Evolutionary conservation across 92 coral and sea anemone species (phyloP).

Genomic region (Isaurus tuberculatus): DNA sequence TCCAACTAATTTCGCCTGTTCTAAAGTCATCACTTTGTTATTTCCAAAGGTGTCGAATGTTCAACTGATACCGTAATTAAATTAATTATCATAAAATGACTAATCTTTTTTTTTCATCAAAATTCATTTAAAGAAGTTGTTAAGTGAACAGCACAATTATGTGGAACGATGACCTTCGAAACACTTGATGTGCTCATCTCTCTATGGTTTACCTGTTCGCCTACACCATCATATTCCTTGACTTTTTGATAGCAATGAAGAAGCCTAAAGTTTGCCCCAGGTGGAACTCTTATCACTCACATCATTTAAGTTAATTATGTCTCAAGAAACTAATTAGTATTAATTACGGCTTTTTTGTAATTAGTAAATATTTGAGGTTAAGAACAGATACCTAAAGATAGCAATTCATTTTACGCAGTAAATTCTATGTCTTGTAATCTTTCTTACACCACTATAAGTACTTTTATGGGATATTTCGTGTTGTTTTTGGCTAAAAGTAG

Average conservation of each 20-base stretch:
- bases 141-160: conserved; percentile 2
- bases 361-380: conserved; percentile 19
- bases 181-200: neutral
- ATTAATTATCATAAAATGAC: conserved; percentile 40
- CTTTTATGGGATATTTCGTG: neutral
- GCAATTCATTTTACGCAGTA: neutral
- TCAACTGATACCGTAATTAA: conserved; percentile 39
- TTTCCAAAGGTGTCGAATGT: conserved; percentile 25
- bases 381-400: neutral
- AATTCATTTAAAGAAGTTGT: conserved; percentile 15
- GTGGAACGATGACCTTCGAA: neutral
- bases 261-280: neutral
- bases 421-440: neutral
- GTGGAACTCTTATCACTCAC: conserved; percentile 14
- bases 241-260: neutral
- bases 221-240: neutral
- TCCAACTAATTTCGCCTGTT: neutral
- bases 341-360: conserved; percentile 29
- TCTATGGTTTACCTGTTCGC: neutral
- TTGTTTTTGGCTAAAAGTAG: neutral
- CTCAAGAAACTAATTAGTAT: conserved; percentile 43
- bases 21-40: neutral
- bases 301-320: conserved; percentile 35
- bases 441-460: neutral
- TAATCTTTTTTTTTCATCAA: neutral